Evolutionary conservation across 1,140 invertebrate species (phyloP).

Genomic region (Lepidurus apus): DNA sequence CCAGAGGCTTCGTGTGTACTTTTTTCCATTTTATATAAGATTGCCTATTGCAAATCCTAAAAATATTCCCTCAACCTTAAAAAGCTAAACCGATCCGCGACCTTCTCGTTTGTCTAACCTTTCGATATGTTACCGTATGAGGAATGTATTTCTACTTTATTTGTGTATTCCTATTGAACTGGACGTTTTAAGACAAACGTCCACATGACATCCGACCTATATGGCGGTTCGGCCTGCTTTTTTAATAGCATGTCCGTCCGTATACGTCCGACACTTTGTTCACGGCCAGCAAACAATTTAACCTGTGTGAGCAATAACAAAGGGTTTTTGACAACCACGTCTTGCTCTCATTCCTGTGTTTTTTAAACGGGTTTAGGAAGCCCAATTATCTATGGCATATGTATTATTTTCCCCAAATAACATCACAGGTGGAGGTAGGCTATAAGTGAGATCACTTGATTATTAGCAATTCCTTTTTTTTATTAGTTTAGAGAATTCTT

Average conservation of each 20-base stretch:
- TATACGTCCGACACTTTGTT: not conserved
- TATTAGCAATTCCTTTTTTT: not conserved
- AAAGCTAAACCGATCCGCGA: not conserved
- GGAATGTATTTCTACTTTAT: not conserved
- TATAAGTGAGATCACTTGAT: not conserved
- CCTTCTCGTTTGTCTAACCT: not conserved
- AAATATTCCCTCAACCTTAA: not conserved
- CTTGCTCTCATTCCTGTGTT: conserved; percentile 12
- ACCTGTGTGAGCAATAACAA: not conserved
- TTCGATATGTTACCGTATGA: not conserved
- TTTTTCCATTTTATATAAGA: too few species aligned
- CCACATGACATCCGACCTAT: not conserved
- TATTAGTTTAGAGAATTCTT: too few species aligned
- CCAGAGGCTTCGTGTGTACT: too few species aligned
- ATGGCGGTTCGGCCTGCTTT: not conserved
- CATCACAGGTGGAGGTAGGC: conserved; percentile 1
- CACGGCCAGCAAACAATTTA: not conserved
- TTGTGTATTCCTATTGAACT: not conserved
- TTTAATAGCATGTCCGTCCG: conserved; percentile 13
- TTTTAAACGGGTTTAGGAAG: not conserved
- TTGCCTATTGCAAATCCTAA: too few species aligned
- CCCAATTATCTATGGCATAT: not conserved
- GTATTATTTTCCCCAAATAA: not conserved
- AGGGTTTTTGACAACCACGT: not conserved
- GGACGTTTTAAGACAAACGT: not conserved